phyloP scores from a whole-genome alignment of 2,797 vertebrate species.

The Danio albolineatus region DNA sequence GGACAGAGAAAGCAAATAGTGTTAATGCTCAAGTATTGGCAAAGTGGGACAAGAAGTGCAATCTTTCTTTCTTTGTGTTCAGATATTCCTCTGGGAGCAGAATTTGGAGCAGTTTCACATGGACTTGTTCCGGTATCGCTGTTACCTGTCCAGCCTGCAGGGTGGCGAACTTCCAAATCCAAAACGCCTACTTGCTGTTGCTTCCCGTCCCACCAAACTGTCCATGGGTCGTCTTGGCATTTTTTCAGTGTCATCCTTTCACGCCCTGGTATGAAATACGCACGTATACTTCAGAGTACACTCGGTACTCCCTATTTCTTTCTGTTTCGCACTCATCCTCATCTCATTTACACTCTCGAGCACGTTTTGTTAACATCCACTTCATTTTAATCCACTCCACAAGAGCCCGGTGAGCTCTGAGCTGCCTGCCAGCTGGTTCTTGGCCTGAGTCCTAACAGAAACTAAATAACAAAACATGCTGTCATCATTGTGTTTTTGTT shows the following conservation, averaged over 20 bases:
- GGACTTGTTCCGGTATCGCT: conserved; percentile 95
- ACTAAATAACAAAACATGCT: conserved; percentile 10
- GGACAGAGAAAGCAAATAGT: conserved; percentile 7
- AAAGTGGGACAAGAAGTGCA: background rate
- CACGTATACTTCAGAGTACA: background rate
- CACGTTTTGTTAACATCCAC: background rate
- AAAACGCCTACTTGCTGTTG: conserved; percentile 92
- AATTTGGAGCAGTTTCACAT: conserved; percentile 97
- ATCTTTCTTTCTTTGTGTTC: conserved; percentile 29
- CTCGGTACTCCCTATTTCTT: background rate
- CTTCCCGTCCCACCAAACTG: conserved; percentile 93
- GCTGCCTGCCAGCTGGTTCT: conserved; percentile 13
- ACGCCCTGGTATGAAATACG: conserved; percentile 87
- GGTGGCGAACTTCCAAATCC: conserved; percentile 96
- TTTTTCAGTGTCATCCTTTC: conserved; percentile 97
- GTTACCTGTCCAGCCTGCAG: conserved; percentile 95
- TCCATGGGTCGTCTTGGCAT: conserved; percentile 96
- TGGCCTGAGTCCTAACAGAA: conserved; percentile 22
- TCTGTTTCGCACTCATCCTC: background rate
- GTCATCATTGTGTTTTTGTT: conserved; percentile 33
- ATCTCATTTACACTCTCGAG: conserved; percentile 12
- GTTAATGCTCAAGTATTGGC: background rate
- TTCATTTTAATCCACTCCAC: conserved; percentile 1
- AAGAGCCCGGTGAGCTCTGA: conserved; percentile 6
- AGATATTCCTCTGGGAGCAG: conserved; percentile 95